Percentiles rank a stretch among this genome's conserved stretches.
phyloP scores from a whole-genome alignment of 2,797 vertebrate genomes.

The Molothrus aeneus region DNA sequence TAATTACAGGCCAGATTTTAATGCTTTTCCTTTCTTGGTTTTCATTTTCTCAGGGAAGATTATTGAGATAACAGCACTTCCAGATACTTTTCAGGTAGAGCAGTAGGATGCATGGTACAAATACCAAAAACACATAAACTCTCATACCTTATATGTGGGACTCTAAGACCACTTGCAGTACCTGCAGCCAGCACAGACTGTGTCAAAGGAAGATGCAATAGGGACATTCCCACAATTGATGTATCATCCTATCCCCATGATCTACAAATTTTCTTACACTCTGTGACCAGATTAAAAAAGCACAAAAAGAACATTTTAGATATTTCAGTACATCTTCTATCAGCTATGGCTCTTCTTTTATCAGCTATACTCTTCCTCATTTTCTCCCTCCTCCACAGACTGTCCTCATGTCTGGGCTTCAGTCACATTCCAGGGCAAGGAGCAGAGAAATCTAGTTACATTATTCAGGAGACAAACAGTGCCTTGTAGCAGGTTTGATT shows the following conservation, averaged over 20 bases:
- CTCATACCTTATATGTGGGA: background rate
- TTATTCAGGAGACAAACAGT: background rate
- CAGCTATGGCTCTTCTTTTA: background rate
- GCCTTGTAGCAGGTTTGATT: background rate
- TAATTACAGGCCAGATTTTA: background rate
- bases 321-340: background rate
- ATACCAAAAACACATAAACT: background rate
- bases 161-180: background rate
- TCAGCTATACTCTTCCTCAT: background rate
- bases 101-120: background rate
- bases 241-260: background rate
- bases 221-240: background rate
- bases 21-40: background rate
- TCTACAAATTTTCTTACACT: background rate
- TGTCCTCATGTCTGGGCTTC: background rate
- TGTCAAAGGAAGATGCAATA: background rate
- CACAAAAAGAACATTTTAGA: background rate
- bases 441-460: background rate
- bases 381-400: background rate
- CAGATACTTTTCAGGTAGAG: background rate
- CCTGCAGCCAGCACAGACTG: background rate
- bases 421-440: background rate
- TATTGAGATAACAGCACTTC: background rate
- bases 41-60: background rate
- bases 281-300: background rate